A percentile compares a stretch with the other conserved stretches of the same genome.
phyloP scores from a whole-genome alignment of 2,888 invertebrate genomes.

The Cataglyphis cursor region DNA sequence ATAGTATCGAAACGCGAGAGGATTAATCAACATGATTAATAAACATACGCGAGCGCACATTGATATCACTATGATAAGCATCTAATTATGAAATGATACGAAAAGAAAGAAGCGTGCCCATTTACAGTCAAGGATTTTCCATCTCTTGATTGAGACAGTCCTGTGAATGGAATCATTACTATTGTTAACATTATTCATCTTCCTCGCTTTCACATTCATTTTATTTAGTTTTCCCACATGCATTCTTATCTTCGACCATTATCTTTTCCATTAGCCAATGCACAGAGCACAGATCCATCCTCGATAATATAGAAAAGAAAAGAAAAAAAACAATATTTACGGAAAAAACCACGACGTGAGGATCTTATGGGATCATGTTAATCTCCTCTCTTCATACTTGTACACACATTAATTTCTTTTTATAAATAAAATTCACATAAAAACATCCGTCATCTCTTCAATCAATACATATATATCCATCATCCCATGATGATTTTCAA shows the following conservation, averaged over 20 bases:
- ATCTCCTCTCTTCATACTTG: conserved; percentile 76
- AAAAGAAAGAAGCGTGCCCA: background rate
- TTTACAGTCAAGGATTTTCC: background rate
- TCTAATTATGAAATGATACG: conserved; percentile 37
- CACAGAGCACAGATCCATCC: conserved; percentile 28
- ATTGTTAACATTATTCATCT: conserved; percentile 18
- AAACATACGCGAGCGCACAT: conserved; percentile 15
- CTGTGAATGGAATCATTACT: conserved; percentile 7
- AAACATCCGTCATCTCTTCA: conserved; percentile 45
- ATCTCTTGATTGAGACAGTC: background rate
- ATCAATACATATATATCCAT: conserved; percentile 21
- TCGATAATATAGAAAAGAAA: conserved; percentile 10
- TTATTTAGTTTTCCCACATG: conserved; percentile 14
- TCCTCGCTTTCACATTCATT: background rate
- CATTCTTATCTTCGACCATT: background rate
- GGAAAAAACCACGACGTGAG: conserved; percentile 46
- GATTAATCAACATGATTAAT: conserved; percentile 33
- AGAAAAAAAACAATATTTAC: conserved; percentile 26
- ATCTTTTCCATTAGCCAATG: conserved; percentile 9
- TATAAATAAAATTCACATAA: conserved; percentile 80
- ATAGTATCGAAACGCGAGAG: conserved; percentile 53
- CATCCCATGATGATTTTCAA: background rate
- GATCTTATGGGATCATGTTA: conserved; percentile 60
- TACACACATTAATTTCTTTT: conserved; percentile 81
- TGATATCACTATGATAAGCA: conserved; percentile 24